Conservation (phyloP, 2,888 invertebrate genomes). For the Cyclophora punctaria region DNA sequence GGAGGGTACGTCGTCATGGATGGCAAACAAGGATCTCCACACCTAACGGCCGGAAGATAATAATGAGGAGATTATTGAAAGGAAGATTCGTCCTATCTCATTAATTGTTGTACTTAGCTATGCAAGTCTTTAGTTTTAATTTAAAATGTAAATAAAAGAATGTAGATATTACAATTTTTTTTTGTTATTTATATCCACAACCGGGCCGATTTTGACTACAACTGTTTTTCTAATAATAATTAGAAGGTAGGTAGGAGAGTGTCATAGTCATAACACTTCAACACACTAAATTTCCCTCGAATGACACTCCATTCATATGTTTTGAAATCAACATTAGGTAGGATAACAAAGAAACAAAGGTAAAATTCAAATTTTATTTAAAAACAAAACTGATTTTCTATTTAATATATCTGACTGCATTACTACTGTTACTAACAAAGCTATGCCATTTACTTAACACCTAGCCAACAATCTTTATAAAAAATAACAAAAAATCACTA, state of each 20-base stretch:
- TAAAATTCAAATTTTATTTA: slow-evolving; percentile 28
- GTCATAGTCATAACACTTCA: too few species aligned
- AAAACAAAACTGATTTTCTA: slow-evolving; percentile 28
- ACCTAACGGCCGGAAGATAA: slow-evolving; percentile 77
- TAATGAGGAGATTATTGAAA: slow-evolving; percentile 86
- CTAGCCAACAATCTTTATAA: slow-evolving; percentile 32
- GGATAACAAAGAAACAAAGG: slow-evolving; percentile 1
- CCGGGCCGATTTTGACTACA: too few species aligned
- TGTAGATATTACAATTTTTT: background rate
- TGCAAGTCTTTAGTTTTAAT: too few species aligned
- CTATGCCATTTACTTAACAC: slow-evolving; percentile 36
- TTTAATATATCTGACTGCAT: slow-evolving; percentile 14
- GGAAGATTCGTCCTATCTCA: slow-evolving; percentile 82
- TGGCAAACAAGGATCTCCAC: slow-evolving; percentile 82
- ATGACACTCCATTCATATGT: background rate
- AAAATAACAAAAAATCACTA: slow-evolving; percentile 28
- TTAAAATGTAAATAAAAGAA: background rate
- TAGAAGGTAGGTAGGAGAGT: too few species aligned
- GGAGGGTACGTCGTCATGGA: slow-evolving; percentile 81
- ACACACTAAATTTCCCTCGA: too few species aligned
- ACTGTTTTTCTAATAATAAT: too few species aligned
- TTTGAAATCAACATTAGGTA: background rate
- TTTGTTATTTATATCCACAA: too few species aligned
- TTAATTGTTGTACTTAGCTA: slow-evolving; percentile 39
- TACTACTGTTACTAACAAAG: slow-evolving; percentile 27